phyloP scores from a whole-genome alignment of 2,888 invertebrate species.

The Conomelus anceps region DNA sequence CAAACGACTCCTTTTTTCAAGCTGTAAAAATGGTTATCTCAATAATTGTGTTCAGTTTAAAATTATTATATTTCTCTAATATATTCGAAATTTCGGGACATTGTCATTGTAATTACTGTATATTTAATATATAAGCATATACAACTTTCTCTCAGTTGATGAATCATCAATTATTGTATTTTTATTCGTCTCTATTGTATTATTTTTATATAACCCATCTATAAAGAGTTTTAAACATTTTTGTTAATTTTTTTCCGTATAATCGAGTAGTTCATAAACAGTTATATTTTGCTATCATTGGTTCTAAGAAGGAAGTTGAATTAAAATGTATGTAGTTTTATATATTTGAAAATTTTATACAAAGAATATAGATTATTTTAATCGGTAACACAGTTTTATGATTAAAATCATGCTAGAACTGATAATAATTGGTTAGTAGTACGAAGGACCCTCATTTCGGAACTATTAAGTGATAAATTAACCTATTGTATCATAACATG shows the following conservation, averaged over 20 bases:
- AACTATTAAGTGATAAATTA: constrained; percentile 8
- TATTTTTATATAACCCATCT: background rate
- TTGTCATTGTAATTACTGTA: background rate
- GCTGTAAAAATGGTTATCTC: background rate
- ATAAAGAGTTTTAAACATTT: background rate
- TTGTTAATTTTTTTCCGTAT: background rate
- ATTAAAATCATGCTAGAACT: background rate
- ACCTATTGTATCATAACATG: background rate
- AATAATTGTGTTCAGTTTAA: background rate
- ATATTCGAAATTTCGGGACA: background rate
- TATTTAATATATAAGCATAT: background rate
- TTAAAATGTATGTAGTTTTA: background rate
- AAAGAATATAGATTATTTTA: background rate
- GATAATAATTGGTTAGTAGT: background rate
- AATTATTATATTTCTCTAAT: background rate
- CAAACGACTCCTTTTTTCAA: background rate
- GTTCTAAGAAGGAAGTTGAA: background rate
- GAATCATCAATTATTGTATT: background rate
- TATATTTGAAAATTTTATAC: background rate
- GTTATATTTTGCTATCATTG: background rate
- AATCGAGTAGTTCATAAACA: background rate
- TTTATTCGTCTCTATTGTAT: background rate
- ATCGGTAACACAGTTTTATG: background rate
- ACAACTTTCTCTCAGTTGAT: background rate
- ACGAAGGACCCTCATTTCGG: constrained; percentile 10